Base-by-base conservation (phyloP, 2,797 vertebrate species). In the Enteromius anoplus region DNA sequence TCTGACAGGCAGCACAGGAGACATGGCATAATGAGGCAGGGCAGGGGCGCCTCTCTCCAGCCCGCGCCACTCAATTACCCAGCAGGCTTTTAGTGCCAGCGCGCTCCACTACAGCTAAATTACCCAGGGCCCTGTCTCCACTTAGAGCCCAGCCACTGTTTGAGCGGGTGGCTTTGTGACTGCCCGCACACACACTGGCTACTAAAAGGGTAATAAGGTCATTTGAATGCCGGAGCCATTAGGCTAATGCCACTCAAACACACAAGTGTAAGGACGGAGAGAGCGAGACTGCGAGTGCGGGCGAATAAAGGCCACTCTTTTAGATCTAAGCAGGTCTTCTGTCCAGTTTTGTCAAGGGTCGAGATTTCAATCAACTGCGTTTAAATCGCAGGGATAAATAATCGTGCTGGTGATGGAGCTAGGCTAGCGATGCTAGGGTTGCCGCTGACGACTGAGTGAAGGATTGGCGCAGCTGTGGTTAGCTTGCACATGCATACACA, bases 81-180 rank as follows among this genome's bases (percentile, higher is more conserved):
- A 97, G 94, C 94, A 93, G 96, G 96, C 96, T 97, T 97, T 97
- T 96, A 97, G 96, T 96, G 95, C 94, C 85, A 94, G 95, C 93
- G 91, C 89, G 94, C 93, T 93, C 95, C 94, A 95, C 94, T 94
- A 95, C 95, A 96, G 96, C 95, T 88, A 96, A 97, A 98, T 98
- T 97, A 98, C 96, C 96, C 94, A 95, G 92, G 94, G 93, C 92
- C 93, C 94, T 91, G 94, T 94, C 94, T 96, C 94, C 87, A 88
- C 87, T 87, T 87, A 88, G 79, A 88, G 73, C 85, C 66, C 70
- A 81, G 90, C 87, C 81, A 89, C 91, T 90, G 90, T 91, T 88
- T 87, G 91, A 94, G 90, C 84, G 85, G 86, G 88, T 88, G 84
- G 85, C 86, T 88, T 86, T 87, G 86, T 90, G 88, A 83, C 92